phyloP scores from a whole-genome alignment of 2,888 invertebrate species.

The Microplitis deprimator region DNA sequence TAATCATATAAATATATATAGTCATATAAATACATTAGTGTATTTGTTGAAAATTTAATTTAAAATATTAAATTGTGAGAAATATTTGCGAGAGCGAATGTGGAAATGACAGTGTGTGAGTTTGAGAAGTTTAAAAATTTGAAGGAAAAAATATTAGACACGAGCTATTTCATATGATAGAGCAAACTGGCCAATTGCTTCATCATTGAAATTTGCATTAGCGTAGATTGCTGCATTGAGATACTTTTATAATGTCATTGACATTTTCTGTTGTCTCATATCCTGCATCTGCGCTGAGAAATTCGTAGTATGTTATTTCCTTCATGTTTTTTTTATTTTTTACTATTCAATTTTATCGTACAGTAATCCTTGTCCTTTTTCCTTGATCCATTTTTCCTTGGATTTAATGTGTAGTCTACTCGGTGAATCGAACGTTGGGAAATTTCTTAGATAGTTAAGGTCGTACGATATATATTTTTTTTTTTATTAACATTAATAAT shows the following conservation, averaged over 20 bases:
- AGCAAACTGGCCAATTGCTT: constrained; percentile 68
- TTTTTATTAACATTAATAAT: not conserved
- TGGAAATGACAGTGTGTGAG: constrained; percentile 40
- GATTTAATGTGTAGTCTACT: not conserved
- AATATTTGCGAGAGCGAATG: constrained; percentile 11
- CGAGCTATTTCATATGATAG: constrained; percentile 60
- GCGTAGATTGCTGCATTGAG: constrained; percentile 57
- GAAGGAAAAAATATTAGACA: constrained; percentile 39
- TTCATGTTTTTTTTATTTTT: constrained; percentile 33
- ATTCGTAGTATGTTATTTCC: constrained; percentile 11
- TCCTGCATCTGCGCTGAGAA: constrained; percentile 36
- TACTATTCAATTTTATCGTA: constrained; percentile 39
- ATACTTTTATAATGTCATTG: constrained; percentile 54
- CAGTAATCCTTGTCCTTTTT: constrained; percentile 22
- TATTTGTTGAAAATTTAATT: too few relatives aligned
- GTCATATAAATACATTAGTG: too few relatives aligned
- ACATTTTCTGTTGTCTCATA: constrained; percentile 46
- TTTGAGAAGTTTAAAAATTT: constrained; percentile 46
- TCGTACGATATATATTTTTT: not conserved
- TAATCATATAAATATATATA: constrained; percentile 17
- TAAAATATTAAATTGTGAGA: constrained; percentile 17
- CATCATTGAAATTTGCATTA: constrained; percentile 64
- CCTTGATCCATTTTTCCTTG: not conserved
- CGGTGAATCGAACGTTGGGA: constrained; percentile 40
- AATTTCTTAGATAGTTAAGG: not conserved